A percentile compares a stretch with the other conserved stretches of the same genome.
Evolutionary conservation across 2,797 vertebrate species (phyloP).

Genomic region (Triplophysa yarkandensis): DNA sequence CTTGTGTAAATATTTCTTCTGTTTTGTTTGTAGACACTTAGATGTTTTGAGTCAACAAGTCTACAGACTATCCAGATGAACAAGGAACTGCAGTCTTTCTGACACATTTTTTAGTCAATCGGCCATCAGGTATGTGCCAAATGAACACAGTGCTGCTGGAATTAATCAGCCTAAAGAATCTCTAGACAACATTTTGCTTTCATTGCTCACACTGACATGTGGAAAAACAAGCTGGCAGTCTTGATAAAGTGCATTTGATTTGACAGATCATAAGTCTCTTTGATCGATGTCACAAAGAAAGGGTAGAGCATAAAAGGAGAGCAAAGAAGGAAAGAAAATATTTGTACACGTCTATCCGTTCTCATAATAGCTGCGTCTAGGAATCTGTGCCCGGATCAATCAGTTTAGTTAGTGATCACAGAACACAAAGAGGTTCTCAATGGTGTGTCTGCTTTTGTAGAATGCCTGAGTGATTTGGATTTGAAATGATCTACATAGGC

Average conservation of each 20-base stretch:
- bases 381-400: background rate
- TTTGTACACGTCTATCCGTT: background rate
- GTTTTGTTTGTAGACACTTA: background rate
- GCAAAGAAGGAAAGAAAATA: background rate
- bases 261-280: slow-evolving; percentile 31
- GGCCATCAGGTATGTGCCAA: slow-evolving; percentile 18
- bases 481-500: too few relatives aligned
- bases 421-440: background rate
- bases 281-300: slow-evolving; percentile 18
- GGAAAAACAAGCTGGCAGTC: slow-evolving; percentile 27
- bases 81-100: background rate
- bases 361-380: background rate
- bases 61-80: background rate
- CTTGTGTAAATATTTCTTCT: background rate
- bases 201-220: slow-evolving; percentile 33
- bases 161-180: slow-evolving; percentile 38
- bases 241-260: slow-evolving; percentile 39
- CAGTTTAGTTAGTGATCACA: background rate
- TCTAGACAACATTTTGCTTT: slow-evolving; percentile 15
- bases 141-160: background rate
- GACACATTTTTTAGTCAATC: slow-evolving; percentile 14
- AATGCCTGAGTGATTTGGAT: too few relatives aligned
- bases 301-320: slow-evolving; percentile 4
- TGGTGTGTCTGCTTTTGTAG: background rate
- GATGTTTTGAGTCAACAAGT: background rate